A percentile compares a stretch with the other conserved stretches of the same genome.
Conservation (phyloP, 2,888 invertebrate genomes). For the Caprella mutica region DNA sequence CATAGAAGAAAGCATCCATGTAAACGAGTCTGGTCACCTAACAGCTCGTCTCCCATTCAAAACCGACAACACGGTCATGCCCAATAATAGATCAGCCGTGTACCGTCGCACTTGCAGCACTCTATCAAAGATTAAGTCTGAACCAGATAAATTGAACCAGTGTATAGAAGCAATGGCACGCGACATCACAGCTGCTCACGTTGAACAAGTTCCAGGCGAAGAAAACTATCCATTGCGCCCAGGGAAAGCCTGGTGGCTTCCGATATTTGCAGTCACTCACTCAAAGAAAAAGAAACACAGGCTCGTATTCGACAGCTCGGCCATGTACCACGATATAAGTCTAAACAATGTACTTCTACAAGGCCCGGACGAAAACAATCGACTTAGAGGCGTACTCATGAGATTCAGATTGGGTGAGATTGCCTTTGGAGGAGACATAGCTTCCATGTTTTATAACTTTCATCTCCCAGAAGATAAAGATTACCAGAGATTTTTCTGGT, state of each 20-base stretch:
- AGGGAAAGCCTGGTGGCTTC: too few species aligned
- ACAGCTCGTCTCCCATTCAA: neutral
- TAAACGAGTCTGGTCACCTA: neutral
- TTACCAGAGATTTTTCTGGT: neutral
- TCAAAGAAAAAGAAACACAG: neutral
- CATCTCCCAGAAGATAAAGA: neutral
- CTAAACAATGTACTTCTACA: neutral
- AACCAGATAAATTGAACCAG: neutral
- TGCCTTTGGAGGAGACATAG: neutral
- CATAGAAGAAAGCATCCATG: neutral
- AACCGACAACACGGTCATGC: neutral
- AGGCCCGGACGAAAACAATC: constrained; percentile 8
- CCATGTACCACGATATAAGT: neutral
- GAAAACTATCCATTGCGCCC: neutral
- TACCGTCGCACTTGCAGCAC: neutral
- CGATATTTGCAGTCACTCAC: neutral
- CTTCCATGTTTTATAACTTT: neutral
- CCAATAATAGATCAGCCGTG: neutral
- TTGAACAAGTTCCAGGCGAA: neutral
- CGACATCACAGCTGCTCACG: neutral
- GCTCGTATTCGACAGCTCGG: constrained; percentile 2
- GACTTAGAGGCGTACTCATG: neutral
- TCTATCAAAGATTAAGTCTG: neutral
- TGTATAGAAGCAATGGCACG: neutral
- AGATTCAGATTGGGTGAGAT: neutral